phyloP scores from a whole-genome alignment of 2,888 invertebrate species.

The Terebella lapidaria region DNA sequence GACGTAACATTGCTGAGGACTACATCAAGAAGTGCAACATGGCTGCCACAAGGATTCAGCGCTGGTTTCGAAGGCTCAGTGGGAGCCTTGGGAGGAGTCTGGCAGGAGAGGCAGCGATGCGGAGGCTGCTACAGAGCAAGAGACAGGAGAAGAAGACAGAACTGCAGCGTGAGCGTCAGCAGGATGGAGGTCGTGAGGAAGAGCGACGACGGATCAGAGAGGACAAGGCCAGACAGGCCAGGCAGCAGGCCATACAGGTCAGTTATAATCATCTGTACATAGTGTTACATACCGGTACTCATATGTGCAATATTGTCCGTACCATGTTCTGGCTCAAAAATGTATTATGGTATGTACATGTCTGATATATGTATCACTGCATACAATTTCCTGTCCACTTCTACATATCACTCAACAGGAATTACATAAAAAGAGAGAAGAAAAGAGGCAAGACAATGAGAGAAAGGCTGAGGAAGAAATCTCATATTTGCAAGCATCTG shows the following conservation, averaged over 20 bases:
- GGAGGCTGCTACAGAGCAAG: constrained; percentile 40
- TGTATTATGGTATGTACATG: neutral
- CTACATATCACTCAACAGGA: no score
- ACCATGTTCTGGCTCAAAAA: no score
- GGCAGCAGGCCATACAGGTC: constrained; percentile 47
- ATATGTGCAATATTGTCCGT: no score
- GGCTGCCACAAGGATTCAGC: constrained; percentile 45
- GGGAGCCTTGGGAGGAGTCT: constrained; percentile 28
- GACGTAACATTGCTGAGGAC: constrained; percentile 36
- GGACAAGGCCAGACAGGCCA: constrained; percentile 41
- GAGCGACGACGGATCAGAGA: constrained; percentile 38
- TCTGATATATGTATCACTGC: neutral
- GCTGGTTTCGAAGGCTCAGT: constrained; percentile 43
- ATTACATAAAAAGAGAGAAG: constrained; percentile 43
- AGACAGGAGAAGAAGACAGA: constrained; percentile 29
- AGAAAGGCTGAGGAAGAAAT: constrained; percentile 44
- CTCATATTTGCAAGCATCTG: constrained; percentile 38
- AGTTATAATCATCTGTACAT: neutral
- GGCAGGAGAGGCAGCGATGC: constrained; percentile 43
- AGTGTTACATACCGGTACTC: neutral
- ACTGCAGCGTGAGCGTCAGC: constrained; percentile 25
- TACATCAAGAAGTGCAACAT: constrained; percentile 33
- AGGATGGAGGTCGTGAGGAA: constrained; percentile 25
- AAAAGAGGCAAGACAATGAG: constrained; percentile 38
- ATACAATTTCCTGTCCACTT: no score